Evolutionary conservation across 2,888 invertebrate species (phyloP).

Genomic region (Phaedon cochleariae): DNA sequence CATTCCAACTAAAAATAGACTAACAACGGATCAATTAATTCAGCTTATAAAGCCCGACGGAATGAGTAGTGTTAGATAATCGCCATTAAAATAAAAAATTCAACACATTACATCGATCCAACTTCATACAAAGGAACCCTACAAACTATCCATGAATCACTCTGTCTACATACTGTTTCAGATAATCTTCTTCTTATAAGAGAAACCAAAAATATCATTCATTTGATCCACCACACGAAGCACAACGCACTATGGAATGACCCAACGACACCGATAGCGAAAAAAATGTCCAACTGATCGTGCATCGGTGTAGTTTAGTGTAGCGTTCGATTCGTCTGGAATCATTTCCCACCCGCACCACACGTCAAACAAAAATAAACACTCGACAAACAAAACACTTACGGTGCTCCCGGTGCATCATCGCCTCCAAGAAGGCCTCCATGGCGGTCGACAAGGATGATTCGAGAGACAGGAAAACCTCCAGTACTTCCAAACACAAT

Average conservation of each 20-base stretch:
- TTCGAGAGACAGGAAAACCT: background rate
- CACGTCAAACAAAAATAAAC: slow-evolving; percentile 16
- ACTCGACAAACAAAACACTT: slow-evolving; percentile 35
- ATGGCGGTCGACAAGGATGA: slow-evolving; percentile 12
- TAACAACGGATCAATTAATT: background rate
- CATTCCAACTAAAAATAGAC: background rate
- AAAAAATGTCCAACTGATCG: background rate
- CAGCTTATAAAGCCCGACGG: background rate
- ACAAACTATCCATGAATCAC: too few species aligned
- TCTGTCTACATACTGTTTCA: background rate
- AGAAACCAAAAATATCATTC: too few species aligned
- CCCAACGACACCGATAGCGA: background rate
- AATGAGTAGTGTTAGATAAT: background rate
- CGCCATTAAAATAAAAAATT: background rate
- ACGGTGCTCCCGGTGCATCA: slow-evolving; percentile 40
- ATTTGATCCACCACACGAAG: background rate
- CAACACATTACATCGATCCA: too few species aligned
- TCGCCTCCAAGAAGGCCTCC: slow-evolving; percentile 31
- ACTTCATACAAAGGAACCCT: too few species aligned
- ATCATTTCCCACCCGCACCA: background rate
- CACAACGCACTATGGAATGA: background rate
- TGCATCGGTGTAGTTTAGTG: too few species aligned
- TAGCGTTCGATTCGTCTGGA: background rate
- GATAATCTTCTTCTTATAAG: background rate
- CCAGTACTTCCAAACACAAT: background rate